These are phyloP conservation scores for Pammene aurita DNA, from an alignment of 2,888 invertebrate species.

Conservation along the genomic window DNA sequence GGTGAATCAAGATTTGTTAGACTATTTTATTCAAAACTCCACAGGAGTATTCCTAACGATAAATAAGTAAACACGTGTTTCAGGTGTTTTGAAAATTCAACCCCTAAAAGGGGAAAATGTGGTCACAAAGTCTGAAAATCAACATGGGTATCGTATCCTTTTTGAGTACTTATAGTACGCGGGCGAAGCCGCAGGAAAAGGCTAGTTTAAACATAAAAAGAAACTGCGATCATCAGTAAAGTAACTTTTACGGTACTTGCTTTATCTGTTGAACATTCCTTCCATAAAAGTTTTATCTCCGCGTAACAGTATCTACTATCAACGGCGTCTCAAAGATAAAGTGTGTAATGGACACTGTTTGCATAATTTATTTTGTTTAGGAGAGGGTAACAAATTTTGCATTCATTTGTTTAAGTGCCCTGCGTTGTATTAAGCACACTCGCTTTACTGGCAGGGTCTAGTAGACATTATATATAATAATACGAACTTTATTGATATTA, in stretches of 20 bases:
- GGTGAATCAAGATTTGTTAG: too few relatives aligned
- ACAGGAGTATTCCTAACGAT: too few relatives aligned
- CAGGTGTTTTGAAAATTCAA: too few relatives aligned
- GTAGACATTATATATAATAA: background rate
- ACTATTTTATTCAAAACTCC: too few relatives aligned
- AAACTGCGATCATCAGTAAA: too few relatives aligned
- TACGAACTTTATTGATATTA: background rate
- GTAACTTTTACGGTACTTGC: background rate
- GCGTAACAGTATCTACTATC: constrained; percentile 30
- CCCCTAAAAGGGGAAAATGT: too few relatives aligned
- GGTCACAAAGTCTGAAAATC: too few relatives aligned
- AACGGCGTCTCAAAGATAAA: constrained; percentile 54
- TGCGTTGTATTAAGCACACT: constrained; percentile 18
- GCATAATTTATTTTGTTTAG: constrained; percentile 66
- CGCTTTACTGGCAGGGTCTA: constrained; percentile 16
- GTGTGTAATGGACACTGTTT: constrained; percentile 62
- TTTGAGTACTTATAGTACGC: too few relatives aligned
- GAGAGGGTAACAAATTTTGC: constrained; percentile 59
- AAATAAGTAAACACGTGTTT: too few relatives aligned
- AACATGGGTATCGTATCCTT: too few relatives aligned
- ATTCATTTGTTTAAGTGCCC: constrained; percentile 55
- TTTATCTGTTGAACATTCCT: background rate
- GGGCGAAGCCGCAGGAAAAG: too few relatives aligned
- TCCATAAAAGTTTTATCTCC: constrained; percentile 5
- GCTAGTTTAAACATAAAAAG: too few relatives aligned